A percentile compares a stretch with the other conserved stretches of the same genome.
phyloP scores from a whole-genome alignment of 1,140 invertebrate genomes.

The Drosophila mojavensis region DNA sequence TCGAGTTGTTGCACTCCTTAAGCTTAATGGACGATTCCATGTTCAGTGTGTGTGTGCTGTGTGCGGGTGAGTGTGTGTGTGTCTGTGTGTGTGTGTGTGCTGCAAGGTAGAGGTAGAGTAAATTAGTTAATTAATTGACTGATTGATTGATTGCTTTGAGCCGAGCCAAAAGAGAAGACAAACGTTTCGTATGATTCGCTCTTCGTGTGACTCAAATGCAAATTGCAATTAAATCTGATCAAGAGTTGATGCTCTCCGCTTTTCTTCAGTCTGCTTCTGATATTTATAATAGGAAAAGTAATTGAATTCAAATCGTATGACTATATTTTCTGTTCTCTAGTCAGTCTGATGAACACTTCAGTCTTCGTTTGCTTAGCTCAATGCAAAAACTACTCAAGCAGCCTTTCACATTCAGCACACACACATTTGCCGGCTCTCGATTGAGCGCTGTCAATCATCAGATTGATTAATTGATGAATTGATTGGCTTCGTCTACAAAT shows the following conservation, averaged over 20 bases:
- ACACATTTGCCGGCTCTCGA: too few species aligned
- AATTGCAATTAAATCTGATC: too few species aligned
- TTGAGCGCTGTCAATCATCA: too few species aligned
- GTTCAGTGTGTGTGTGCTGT: slow-evolving; percentile 39
- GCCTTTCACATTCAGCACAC: too few species aligned
- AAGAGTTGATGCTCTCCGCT: too few species aligned
- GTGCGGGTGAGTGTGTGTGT: slow-evolving; percentile 2
- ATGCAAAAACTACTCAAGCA: too few species aligned
- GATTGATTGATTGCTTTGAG: background rate
- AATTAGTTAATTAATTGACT: slow-evolving; percentile 17
- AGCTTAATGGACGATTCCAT: slow-evolving; percentile 81
- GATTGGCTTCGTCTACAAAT: background rate
- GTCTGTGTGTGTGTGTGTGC: slow-evolving; percentile 27
- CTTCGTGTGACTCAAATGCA: background rate
- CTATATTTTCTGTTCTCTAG: too few species aligned
- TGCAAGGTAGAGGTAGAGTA: slow-evolving; percentile 10
- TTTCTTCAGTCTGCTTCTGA: too few species aligned
- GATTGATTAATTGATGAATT: background rate
- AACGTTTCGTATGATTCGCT: background rate
- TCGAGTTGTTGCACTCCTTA: slow-evolving; percentile 64
- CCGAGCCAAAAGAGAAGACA: background rate
- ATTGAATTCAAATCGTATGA: too few species aligned
- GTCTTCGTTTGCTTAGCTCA: too few species aligned
- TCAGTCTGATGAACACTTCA: too few species aligned
- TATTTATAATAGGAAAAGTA: too few species aligned